Evolutionary conservation across 2,113 vertebrate genomes (phyloP).

Genomic region (Hippocampus barbouri): DNA sequence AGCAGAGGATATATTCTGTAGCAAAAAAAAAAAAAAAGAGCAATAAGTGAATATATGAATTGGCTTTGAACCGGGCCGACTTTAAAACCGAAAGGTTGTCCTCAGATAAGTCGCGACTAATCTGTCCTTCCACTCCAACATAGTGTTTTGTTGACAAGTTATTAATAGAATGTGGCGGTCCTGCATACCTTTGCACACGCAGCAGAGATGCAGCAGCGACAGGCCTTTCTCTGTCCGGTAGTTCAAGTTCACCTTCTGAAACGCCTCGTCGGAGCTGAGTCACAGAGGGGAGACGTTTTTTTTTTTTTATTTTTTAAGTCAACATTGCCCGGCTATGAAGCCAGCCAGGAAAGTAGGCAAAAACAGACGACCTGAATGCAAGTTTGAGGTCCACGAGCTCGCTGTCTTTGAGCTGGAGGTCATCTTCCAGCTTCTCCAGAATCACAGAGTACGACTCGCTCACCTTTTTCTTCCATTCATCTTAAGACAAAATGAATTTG

Average conservation of each 20-base stretch:
- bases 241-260: slow-evolving; percentile 89
- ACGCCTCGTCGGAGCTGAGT: slow-evolving; percentile 88
- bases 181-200: slow-evolving; percentile 82
- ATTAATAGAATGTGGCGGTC: slow-evolving; percentile 54
- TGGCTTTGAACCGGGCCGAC: neutral
- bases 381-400: slow-evolving; percentile 80
- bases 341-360: neutral
- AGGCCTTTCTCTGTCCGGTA: slow-evolving; percentile 86
- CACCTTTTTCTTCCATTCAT: slow-evolving; percentile 98
- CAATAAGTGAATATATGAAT: neutral
- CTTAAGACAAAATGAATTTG: slow-evolving; percentile 55
- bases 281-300: slow-evolving; percentile 5
- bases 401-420: slow-evolving; percentile 83
- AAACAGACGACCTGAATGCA: slow-evolving; percentile 80
- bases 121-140: slow-evolving; percentile 18
- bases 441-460: slow-evolving; percentile 86
- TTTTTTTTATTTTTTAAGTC: neutral
- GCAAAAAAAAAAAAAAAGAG: neutral
- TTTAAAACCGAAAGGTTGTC: slow-evolving; percentile 15
- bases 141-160: slow-evolving; percentile 43
- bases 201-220: slow-evolving; percentile 91
- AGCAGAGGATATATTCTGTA: neutral
- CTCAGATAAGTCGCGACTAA: slow-evolving; percentile 30
- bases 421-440: slow-evolving; percentile 82
- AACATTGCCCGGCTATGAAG: neutral